Evolutionary conservation across 2,888 invertebrate genomes (phyloP).

Genomic region (Drosophila niveifrons): DNA sequence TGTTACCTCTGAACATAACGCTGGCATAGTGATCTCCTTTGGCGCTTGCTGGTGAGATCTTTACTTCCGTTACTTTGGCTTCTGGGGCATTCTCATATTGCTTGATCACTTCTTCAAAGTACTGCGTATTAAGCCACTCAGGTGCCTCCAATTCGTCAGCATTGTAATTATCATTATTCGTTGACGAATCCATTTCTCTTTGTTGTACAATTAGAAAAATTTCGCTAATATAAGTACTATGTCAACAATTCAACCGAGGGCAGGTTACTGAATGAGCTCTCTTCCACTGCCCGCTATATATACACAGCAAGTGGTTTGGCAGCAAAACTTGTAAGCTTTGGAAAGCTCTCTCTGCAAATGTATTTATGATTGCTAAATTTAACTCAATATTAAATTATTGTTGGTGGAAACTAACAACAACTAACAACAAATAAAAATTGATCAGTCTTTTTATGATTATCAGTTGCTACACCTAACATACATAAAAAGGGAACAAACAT

Average conservation of each 20-base stretch:
- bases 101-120: conserved; percentile 59
- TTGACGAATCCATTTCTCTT: not conserved
- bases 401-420: not conserved
- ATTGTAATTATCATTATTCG: conserved; percentile 8
- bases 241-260: not conserved
- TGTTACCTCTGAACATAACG: conserved; percentile 59
- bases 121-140: conserved; percentile 63
- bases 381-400: not conserved
- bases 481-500: not conserved
- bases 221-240: not conserved
- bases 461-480: too few relatives aligned
- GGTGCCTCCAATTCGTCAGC: conserved; percentile 35
- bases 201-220: not conserved
- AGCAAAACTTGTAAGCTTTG: conserved; percentile 10
- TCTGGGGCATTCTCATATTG: conserved; percentile 48
- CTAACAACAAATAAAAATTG: not conserved
- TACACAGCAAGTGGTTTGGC: not conserved
- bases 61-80: conserved; percentile 40
- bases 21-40: conserved; percentile 72
- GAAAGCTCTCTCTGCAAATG: not conserved
- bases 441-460: not conserved
- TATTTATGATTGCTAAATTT: not conserved
- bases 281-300: not conserved
- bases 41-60: conserved; percentile 57
- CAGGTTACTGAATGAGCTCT: not conserved